These are phyloP conservation scores for Oncorhynchus kisutch DNA, from an alignment of 2,113 vertebrate species.

Conservation along the genomic window DNA sequence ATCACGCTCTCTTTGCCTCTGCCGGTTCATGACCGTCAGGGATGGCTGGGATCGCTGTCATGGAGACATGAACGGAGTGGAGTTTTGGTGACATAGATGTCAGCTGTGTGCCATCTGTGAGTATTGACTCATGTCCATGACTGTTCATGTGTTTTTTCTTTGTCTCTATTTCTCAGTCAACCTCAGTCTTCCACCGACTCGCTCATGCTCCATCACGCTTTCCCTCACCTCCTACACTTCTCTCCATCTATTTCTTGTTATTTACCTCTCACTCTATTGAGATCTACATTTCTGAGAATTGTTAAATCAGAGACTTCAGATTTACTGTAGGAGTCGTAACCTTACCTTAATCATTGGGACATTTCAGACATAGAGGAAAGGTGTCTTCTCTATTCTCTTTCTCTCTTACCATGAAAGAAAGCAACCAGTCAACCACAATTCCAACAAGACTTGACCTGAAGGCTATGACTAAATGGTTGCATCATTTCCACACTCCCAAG, in stretches of 20 bases:
- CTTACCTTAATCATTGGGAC: conserved; percentile 28
- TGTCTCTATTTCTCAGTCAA: not conserved
- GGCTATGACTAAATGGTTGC: not conserved
- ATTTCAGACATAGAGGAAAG: conserved; percentile 21
- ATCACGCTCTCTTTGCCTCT: not conserved
- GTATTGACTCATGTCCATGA: conserved; percentile 38
- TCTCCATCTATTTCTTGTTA: not conserved
- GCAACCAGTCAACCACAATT: not conserved
- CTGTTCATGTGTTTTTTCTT: not conserved
- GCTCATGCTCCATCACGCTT: conserved; percentile 2
- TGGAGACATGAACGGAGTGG: conserved; percentile 34
- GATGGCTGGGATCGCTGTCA: conserved; percentile 39
- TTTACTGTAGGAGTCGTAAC: conserved; percentile 25
- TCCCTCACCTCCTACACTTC: not conserved
- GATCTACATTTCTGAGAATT: not conserved
- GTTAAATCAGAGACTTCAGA: not conserved
- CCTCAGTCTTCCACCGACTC: conserved; percentile 2
- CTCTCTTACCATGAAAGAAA: not conserved
- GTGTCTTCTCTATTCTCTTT: not conserved
- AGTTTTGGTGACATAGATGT: conserved; percentile 36
- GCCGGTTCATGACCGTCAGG: not conserved
- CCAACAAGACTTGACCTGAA: no score
- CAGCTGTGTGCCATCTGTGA: conserved; percentile 21
- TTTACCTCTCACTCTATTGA: not conserved
- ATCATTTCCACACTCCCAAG: not conserved